These are phyloP conservation scores for Echeneis naucrates DNA, from an alignment of 2,797 vertebrate species.

Conservation along the genomic window DNA sequence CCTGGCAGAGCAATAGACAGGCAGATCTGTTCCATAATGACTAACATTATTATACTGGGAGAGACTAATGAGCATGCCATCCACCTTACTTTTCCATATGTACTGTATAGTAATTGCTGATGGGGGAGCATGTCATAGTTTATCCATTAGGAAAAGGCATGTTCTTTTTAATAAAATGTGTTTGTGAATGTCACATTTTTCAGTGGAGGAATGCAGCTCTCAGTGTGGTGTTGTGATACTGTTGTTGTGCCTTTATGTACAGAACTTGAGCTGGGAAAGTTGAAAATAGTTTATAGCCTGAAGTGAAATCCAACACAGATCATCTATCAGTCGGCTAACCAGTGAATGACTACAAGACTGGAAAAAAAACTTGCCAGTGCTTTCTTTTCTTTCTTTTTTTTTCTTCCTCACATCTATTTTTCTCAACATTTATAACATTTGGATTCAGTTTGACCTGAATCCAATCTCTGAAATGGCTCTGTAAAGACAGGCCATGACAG, in stretches of 20 bases:
- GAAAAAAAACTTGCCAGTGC: background rate
- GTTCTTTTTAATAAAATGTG: background rate
- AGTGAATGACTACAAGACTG: background rate
- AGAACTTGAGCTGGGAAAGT: background rate
- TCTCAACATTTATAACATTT: background rate
- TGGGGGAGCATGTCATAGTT: background rate
- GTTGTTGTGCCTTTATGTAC: background rate
- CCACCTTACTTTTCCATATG: slow-evolving; percentile 4
- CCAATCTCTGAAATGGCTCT: background rate
- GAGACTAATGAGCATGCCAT: slow-evolving; percentile 22
- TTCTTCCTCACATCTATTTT: background rate
- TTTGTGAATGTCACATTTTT: slow-evolving; percentile 3
- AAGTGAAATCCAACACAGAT: background rate
- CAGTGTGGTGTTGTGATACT: background rate
- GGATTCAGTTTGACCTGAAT: background rate
- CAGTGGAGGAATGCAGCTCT: background rate
- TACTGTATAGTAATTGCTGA: background rate
- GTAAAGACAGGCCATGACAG: background rate
- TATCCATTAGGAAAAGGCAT: slow-evolving; percentile 1
- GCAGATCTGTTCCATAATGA: slow-evolving; percentile 2
- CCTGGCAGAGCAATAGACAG: background rate
- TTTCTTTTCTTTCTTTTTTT: background rate
- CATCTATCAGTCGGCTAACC: background rate
- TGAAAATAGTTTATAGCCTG: background rate
- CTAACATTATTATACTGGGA: slow-evolving; percentile 3